Conservation (phyloP, 2,113 vertebrate genomes). For the Pedionomus torquatus region DNA sequence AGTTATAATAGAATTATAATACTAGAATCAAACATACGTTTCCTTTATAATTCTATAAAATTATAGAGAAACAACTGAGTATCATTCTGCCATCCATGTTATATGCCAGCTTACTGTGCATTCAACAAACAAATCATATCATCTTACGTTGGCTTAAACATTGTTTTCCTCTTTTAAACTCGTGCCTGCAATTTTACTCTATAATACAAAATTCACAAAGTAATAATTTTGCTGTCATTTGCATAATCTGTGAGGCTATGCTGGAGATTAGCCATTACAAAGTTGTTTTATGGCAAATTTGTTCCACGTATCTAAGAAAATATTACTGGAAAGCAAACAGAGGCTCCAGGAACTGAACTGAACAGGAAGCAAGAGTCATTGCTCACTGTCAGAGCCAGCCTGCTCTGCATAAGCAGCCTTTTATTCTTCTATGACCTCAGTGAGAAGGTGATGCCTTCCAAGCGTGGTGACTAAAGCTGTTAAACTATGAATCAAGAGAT, state of each 20-base stretch:
- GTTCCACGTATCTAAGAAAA: not conserved
- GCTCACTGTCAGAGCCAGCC: slow-evolving; percentile 53
- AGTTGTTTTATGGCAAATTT: not conserved
- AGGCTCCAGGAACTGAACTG: not conserved
- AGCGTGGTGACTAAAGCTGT: slow-evolving; percentile 59
- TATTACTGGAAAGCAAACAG: not conserved
- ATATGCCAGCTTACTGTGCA: not conserved
- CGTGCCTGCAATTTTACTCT: not conserved
- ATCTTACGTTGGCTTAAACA: not conserved
- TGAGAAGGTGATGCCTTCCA: slow-evolving; percentile 61
- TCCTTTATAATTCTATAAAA: not conserved
- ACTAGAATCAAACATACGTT: not conserved
- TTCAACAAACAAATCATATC: not conserved
- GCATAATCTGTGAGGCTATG: not conserved
- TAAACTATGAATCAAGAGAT: slow-evolving; percentile 61
- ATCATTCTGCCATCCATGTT: not conserved
- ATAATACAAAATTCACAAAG: not conserved
- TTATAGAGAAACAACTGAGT: not conserved
- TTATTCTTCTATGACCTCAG: slow-evolving; percentile 61
- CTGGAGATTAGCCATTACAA: not conserved
- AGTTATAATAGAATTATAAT: not conserved
- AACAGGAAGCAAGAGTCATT: slow-evolving; percentile 21
- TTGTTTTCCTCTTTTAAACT: not conserved
- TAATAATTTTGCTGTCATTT: not conserved
- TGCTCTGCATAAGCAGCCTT: slow-evolving; percentile 58